A percentile compares a stretch with the other conserved stretches of the same genome.
Conservation (phyloP, 2,888 invertebrate species). For the Carcina quercana region DNA sequence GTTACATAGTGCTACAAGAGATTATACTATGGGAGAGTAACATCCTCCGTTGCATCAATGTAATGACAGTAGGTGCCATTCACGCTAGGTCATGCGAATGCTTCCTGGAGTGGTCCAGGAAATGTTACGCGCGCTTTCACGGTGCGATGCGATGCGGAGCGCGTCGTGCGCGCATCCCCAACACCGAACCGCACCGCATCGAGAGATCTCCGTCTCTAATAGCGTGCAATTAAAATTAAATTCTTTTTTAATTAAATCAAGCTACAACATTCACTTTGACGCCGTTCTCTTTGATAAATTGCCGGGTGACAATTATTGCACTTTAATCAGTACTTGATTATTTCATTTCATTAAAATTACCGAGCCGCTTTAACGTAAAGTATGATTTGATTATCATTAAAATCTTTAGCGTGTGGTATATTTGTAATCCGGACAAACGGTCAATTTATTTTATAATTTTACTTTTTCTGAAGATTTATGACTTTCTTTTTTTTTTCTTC, state of each 20-base stretch:
- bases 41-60: conserved; percentile 28
- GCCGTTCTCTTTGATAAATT: conserved; percentile 1
- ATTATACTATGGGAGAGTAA: conserved; percentile 19
- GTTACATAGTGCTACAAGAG: conserved; percentile 4
- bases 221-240: conserved; percentile 13
- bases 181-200: conserved; percentile 12
- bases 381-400: too few species aligned
- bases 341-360: too few species aligned
- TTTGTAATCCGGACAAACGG: too few species aligned
- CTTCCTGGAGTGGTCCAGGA: conserved; percentile 44
- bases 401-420: too few species aligned
- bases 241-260: conserved; percentile 1
- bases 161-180: conserved; percentile 18
- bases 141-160: too few species aligned
- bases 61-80: conserved; percentile 34
- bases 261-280: conserved; percentile 8
- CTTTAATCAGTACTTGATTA: too few species aligned
- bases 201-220: conserved; percentile 12
- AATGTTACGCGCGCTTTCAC: conserved; percentile 43
- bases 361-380: too few species aligned
- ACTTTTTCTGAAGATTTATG: too few species aligned
- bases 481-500: too few species aligned
- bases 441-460: too few species aligned
- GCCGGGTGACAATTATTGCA: too few species aligned
- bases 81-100: conserved; percentile 34